Conservation (phyloP, 2,888 invertebrate species). For the Cephus pulcher region DNA sequence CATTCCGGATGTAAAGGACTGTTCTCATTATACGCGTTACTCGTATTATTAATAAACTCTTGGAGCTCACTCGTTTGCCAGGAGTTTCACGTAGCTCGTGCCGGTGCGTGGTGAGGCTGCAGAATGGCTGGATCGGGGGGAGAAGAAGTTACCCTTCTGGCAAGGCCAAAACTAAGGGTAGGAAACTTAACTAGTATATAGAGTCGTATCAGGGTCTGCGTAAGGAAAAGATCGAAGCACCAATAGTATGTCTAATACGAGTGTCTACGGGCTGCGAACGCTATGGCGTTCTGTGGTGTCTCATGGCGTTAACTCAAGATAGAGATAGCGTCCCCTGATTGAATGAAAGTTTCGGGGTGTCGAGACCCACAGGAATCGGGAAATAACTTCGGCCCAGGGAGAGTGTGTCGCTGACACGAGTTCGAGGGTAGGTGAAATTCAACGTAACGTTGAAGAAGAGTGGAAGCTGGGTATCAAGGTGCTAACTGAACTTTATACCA, state of each 20-base stretch:
- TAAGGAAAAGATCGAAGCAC: neutral
- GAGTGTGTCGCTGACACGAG: neutral
- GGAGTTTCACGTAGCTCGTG: neutral
- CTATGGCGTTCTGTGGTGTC: neutral
- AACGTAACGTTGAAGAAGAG: neutral
- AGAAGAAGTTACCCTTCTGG: neutral
- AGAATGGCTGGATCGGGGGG: neutral
- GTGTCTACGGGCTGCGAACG: neutral
- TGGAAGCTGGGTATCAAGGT: neutral
- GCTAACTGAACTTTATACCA: neutral
- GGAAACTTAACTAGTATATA: neutral
- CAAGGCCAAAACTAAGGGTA: neutral
- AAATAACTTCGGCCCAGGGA: neutral
- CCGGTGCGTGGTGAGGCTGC: neutral
- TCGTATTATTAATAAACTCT: neutral
- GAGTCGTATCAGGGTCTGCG: neutral
- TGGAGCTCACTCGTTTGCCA: neutral
- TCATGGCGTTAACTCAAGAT: neutral
- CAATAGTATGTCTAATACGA: neutral
- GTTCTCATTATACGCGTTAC: neutral
- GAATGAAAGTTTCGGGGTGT: conserved; percentile 29
- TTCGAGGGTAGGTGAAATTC: neutral
- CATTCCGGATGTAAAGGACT: neutral
- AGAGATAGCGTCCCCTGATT: conserved; percentile 15
- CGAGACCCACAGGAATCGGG: conserved; percentile 13